Percentiles rank a stretch among this genome's conserved stretches.
These are phyloP conservation scores for Heliconius hermathena DNA, from an alignment of 1,140 invertebrate genomes.

Conservation along the genomic window DNA sequence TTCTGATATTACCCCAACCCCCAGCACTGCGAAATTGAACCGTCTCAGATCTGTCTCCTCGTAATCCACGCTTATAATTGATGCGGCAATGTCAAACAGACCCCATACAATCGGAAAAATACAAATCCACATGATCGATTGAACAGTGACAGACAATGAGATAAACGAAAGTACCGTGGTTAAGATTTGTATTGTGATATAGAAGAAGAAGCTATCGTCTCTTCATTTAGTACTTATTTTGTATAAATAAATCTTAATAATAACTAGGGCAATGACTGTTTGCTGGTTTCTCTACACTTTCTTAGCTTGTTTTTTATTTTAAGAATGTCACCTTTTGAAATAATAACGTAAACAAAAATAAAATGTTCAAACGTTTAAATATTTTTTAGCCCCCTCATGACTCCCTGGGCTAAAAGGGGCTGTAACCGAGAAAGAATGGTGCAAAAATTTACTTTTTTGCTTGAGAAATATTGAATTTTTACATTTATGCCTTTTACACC, in stretches of 20 bases:
- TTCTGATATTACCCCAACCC: conserved; percentile 25
- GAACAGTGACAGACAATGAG: conserved; percentile 47
- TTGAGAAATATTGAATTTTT: conserved; percentile 78
- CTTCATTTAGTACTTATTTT: background rate
- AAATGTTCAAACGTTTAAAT: background rate
- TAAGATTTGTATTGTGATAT: conserved; percentile 24
- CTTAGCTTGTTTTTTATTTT: too few relatives aligned
- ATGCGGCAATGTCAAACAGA: conserved; percentile 77
- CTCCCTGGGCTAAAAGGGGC: conserved; percentile 48
- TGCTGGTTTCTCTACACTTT: too few relatives aligned
- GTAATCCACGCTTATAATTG: conserved; percentile 81
- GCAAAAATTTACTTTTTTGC: conserved; percentile 69
- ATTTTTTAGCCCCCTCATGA: conserved; percentile 28
- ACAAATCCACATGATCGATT: conserved; percentile 78
- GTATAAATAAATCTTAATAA: background rate
- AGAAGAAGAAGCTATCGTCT: background rate
- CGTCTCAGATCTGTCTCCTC: conserved; percentile 74
- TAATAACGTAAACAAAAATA: too few relatives aligned
- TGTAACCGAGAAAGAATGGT: conserved; percentile 60
- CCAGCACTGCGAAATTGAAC: conserved; percentile 70
- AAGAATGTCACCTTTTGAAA: too few relatives aligned
- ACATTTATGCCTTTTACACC: conserved; percentile 81
- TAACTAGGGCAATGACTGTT: background rate
- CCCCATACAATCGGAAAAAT: conserved; percentile 78
- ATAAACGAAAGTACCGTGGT: conserved; percentile 33